A percentile compares a stretch with the other conserved stretches of the same genome.
Evolutionary conservation across 2,888 invertebrate species (phyloP).

Genomic region (Coelogynopora nodosa): DNA sequence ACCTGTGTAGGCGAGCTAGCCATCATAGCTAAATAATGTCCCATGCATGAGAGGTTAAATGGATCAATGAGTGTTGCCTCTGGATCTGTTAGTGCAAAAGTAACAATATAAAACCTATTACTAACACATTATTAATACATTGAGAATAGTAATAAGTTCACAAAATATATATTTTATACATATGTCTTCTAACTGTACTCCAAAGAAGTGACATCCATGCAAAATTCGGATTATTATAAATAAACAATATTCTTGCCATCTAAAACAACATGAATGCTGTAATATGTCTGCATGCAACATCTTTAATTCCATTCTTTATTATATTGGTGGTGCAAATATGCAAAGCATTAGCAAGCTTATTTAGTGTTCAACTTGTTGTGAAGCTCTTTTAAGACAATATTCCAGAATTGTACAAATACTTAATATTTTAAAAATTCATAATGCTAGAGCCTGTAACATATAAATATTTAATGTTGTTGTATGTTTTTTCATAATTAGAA

Average conservation of each 20-base stretch:
- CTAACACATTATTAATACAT: neutral
- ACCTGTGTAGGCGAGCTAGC: neutral
- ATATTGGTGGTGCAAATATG: constrained; percentile 4
- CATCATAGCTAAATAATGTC: neutral
- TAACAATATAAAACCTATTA: neutral
- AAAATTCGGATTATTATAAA: neutral
- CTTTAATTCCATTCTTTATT: neutral
- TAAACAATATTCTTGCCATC: neutral
- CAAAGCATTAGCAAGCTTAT: neutral
- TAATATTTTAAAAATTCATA: neutral
- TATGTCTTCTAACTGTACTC: neutral
- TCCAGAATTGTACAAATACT: neutral
- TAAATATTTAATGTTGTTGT: neutral
- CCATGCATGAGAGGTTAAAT: neutral
- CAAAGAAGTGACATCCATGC: neutral
- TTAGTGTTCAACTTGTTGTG: neutral
- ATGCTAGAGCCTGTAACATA: neutral
- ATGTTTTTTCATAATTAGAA: neutral
- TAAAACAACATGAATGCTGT: constrained; percentile 8
- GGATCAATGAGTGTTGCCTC: neutral
- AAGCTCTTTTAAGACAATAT: neutral
- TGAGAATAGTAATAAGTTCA: neutral
- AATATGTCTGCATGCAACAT: neutral
- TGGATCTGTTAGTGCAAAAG: neutral
- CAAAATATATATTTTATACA: neutral